These are phyloP conservation scores for Ptychodera flava DNA, from an alignment of 35 echinoderm and acorn worm species.

Conservation along the genomic window DNA sequence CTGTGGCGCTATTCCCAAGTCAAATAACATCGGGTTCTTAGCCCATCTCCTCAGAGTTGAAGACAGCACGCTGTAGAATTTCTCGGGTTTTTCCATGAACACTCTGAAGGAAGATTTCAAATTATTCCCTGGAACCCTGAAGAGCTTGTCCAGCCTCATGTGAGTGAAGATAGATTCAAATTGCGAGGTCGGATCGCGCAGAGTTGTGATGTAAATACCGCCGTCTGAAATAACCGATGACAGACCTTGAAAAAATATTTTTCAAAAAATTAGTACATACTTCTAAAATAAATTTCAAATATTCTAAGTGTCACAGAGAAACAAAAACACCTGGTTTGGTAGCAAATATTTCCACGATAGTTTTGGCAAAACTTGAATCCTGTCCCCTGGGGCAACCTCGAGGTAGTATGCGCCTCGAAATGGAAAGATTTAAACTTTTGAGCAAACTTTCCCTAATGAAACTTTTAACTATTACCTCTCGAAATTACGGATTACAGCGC, in stretches of 20 bases:
- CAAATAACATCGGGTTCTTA: conserved; percentile 77
- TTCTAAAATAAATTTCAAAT: no score
- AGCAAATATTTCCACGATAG: no score
- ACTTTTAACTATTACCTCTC: no score
- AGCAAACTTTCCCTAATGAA: no score
- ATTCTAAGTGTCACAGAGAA: no score
- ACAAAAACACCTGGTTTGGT: no score
- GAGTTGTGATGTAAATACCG: conserved; percentile 77
- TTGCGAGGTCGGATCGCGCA: conserved; percentile 81
- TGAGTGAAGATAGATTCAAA: conserved; percentile 96
- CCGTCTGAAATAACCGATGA: conserved; percentile 60
- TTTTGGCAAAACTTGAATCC: no score
- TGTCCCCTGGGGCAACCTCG: no score
- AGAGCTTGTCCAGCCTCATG: conserved; percentile 17
- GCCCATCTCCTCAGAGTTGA: neutral
- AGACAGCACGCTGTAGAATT: neutral
- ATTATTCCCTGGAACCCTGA: neutral
- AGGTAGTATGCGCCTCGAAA: no score
- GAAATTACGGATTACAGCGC: no score
- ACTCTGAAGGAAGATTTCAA: neutral
- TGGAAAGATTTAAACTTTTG: no score
- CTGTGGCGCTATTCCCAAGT: conserved; percentile 25
- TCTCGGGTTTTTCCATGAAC: neutral
- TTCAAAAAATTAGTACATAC: no score
- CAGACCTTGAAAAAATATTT: conserved; percentile 34